Percentiles rank a stretch among this genome's conserved stretches.
phyloP scores from a whole-genome alignment of 2,888 invertebrate genomes.

The Cetonia aurata region DNA sequence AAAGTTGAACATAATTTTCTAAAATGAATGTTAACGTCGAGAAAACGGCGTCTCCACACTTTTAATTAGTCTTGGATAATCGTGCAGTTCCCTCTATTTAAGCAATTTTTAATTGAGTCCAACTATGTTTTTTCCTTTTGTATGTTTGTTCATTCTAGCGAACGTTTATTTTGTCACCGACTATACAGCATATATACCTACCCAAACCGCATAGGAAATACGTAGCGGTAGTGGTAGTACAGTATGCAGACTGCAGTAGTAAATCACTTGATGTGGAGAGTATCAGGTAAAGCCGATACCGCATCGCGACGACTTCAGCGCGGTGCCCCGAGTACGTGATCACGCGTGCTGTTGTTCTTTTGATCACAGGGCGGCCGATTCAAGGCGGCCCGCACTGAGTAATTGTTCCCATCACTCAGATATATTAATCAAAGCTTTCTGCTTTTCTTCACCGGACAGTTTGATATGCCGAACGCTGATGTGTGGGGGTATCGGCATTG shows the following conservation, averaged over 20 bases:
- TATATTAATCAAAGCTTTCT: constrained; percentile 59
- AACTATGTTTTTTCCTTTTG: too few relatives aligned
- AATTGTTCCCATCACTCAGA: constrained; percentile 59
- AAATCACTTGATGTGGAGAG: constrained; percentile 37
- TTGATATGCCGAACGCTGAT: constrained; percentile 45
- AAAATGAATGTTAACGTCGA: too few relatives aligned
- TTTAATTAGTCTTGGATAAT: too few relatives aligned
- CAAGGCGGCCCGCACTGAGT: constrained; percentile 55
- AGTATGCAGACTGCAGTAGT: constrained; percentile 26
- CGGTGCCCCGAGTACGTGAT: constrained; percentile 57
- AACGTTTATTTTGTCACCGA: neutral
- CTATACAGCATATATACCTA: constrained; percentile 9
- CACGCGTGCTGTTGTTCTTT: constrained; percentile 61
- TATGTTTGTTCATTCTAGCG: too few relatives aligned
- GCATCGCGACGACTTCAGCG: constrained; percentile 38
- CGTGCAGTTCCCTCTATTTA: too few relatives aligned
- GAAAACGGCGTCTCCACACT: too few relatives aligned
- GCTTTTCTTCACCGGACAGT: constrained; percentile 44
- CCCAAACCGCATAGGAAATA: constrained; percentile 2
- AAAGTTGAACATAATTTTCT: too few relatives aligned
- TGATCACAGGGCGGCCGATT: constrained; percentile 62
- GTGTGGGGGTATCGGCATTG: constrained; percentile 36
- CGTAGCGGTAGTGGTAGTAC: constrained; percentile 18
- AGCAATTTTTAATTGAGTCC: too few relatives aligned
- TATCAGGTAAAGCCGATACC: constrained; percentile 28